phyloP scores from a whole-genome alignment of 2,797 vertebrate species.

The Eremophila alpestris region DNA sequence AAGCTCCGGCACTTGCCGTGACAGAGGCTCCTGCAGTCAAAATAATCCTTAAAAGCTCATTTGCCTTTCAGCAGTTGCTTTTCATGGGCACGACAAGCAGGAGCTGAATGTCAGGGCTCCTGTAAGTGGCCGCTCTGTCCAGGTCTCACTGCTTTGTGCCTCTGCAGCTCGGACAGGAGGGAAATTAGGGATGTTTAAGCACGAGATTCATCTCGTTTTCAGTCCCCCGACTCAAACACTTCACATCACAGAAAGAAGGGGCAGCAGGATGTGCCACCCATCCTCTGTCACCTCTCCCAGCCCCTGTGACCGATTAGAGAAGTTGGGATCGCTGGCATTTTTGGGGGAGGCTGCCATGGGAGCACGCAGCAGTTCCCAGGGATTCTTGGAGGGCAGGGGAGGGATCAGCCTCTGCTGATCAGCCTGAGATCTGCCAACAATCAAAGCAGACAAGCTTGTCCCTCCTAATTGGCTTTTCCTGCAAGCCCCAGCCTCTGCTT shows the following conservation, averaged over 20 bases:
- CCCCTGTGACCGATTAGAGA: rapidly evolving
- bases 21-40: not conserved
- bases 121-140: not conserved
- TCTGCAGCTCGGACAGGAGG: not conserved
- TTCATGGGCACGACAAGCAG: not conserved
- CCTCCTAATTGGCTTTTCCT: not conserved
- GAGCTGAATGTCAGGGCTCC: not conserved
- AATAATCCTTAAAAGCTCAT: not conserved
- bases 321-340: not conserved
- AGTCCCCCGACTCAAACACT: not conserved
- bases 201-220: not conserved
- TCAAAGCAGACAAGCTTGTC: not conserved
- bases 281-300: not conserved
- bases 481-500: not conserved
- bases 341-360: rapidly evolving
- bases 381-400: not conserved
- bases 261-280: not conserved
- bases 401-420: not conserved
- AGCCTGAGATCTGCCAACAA: not conserved
- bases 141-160: not conserved
- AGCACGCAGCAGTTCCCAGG: rapidly evolving
- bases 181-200: not conserved
- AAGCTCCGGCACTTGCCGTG: not conserved
- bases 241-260: not conserved
- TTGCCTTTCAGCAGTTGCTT: not conserved